Base-by-base conservation (phyloP, 2,113 vertebrate genomes). In the Hippolais icterina region DNA sequence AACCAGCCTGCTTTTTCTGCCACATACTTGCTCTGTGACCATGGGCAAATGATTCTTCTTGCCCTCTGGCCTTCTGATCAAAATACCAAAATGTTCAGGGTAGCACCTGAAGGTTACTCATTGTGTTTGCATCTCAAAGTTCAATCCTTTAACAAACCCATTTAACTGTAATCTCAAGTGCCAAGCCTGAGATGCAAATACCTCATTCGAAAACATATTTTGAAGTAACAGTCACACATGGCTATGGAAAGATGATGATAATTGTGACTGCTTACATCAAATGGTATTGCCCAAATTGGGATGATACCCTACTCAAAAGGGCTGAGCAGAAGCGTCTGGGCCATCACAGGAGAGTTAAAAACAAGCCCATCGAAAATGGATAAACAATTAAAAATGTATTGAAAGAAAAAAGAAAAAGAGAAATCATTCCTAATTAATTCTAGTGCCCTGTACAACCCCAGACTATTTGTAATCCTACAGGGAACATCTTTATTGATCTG, bases 401-500 rank as follows among this genome's bases (percentile, higher is more conserved):
- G 97, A 98, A 98, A 98, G 97, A 96, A 97, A 97, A 97, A 98
- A 97, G 96, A 97, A 98, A 98, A 98, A 98, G 98, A 98, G 97
- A 98, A 98, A 97, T 98, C 97, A 97, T 97, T 98, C 97, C 98
- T 99, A 99, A 99, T 99, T 99, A 99, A 99, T 99, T 99, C 98
- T 97, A 93, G 96, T 98, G 98, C 97, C 98, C 98, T 97, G 56
- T 96, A 98, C 98, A 98, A 98, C 98, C 98, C 95, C 90, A 98
- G 97, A 98, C 98, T 98, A 98, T 98, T 98, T 98, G 97, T 98
- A 99, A 99, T 98, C 97, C 98, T 98, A 98, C 98, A 98, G 98
- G 98, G 98, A 99, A 98, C 98, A 98, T 99, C 98, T 98, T 98
- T 98, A 99, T 99, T 99, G 99, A 99, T 99, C 98, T 94, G 86